phyloP scores from a whole-genome alignment of 2,888 invertebrate genomes.

The Pecten maximus region DNA sequence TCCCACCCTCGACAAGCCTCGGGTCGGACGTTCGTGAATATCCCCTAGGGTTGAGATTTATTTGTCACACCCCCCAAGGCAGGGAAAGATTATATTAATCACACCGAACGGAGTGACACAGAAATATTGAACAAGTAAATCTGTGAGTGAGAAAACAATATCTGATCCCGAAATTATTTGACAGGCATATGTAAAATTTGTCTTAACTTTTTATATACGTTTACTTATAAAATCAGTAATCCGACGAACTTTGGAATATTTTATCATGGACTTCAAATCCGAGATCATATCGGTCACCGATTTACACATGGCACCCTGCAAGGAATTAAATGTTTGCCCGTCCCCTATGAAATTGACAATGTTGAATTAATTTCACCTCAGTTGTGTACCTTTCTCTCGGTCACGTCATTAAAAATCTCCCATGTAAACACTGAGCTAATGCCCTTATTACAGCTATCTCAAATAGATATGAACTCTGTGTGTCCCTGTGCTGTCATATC shows the following conservation, averaged over 20 bases:
- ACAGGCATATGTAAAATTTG: not conserved
- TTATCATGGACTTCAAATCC: constrained; percentile 9
- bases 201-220: not conserved
- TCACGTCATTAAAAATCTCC: not conserved
- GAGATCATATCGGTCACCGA: not conserved
- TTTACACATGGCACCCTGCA: not conserved
- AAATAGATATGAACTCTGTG: not conserved
- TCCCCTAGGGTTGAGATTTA: no score
- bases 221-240: no score
- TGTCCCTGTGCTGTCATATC: not conserved
- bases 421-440: not conserved
- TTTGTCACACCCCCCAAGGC: no score
- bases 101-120: no score
- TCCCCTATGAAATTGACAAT: not conserved
- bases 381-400: not conserved
- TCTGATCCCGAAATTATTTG: no score
- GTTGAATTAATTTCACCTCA: constrained; percentile 25
- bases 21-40: no score
- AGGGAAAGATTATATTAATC: no score
- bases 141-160: no score
- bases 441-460: not conserved
- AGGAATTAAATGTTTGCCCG: not conserved
- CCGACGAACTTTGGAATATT: not conserved
- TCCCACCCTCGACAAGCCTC: no score
- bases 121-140: no score